Base-by-base conservation (phyloP, 2,888 invertebrate genomes). In the Hedychridium roseum region DNA sequence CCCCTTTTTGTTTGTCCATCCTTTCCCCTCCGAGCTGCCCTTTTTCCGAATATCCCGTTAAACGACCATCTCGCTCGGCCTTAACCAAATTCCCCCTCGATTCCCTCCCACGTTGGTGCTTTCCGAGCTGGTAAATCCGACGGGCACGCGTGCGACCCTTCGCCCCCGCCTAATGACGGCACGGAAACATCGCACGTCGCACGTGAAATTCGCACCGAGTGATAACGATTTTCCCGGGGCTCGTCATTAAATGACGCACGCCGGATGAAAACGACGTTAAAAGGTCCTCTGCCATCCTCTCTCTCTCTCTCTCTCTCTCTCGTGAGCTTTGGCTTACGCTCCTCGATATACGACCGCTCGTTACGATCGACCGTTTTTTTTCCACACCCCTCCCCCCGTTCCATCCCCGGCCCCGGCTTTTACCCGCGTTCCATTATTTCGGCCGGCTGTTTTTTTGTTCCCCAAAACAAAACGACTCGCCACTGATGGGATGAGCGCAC, bases 41-140 rank as follows among this genome's bases (percentile, higher is more conserved):
- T 16, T 31, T 3, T 3, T 15, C 15, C 7, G 3, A 7, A 11
- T 31, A 11, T 39, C 20, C 16, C 16, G 32, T 20, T 17, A 30
- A 45, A 50, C 30, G 39, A 35, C 21, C 21, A 18, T 36, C 36
- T 30, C 23, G 21, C 43, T 21, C 26, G 23, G 11, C 1, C 11
- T 7, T n/a, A 12, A 28, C 27, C 21, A 32, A 23, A 23, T 23
- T 23, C 9, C 23, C 23, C 23, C n/a, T n/a, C n/a, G n/a, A n/a
- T n/a, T n/a, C n/a, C n/a, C n/a, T n/a, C n/a, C n/a, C n/a, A n/a
- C n/a, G n/a, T n/a, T n/a, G n/a, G n/a, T n/a, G n/a, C n/a, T n/a
- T n/a, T n/a, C n/a, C n/a, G n/a, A n/a, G n/a, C n/a, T n/a, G n/a
- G n/a, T n/a, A n/a, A 7, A 7, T 27, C 27, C 9, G 12, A 27